phyloP scores from a whole-genome alignment of 1,140 invertebrate species.

The Acromyrmex charruanus region DNA sequence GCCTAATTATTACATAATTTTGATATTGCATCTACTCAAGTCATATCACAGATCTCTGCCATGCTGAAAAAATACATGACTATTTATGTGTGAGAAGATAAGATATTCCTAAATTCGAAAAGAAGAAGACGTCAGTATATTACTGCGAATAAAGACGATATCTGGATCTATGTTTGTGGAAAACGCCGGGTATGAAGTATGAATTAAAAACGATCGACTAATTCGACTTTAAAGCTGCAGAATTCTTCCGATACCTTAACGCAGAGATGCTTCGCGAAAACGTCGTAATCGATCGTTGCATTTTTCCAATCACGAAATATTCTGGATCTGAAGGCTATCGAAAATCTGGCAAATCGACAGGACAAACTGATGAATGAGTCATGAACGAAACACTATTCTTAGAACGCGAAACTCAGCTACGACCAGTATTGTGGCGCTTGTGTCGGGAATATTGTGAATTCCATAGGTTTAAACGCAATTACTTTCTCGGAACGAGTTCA shows the following conservation, averaged over 20 bases:
- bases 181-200: slow-evolving; percentile 22
- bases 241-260: slow-evolving; percentile 76
- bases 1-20: slow-evolving; percentile 48
- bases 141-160: background rate
- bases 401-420: slow-evolving; percentile 11
- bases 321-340: background rate
- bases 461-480: background rate
- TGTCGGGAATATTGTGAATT: background rate
- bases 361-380: slow-evolving; percentile 3
- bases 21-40: background rate
- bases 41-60: slow-evolving; percentile 4
- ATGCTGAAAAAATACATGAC: background rate
- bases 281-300: slow-evolving; percentile 77
- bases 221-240: background rate
- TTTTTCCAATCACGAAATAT: slow-evolving; percentile 65
- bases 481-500: background rate
- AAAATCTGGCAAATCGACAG: slow-evolving; percentile 17
- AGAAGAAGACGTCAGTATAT: background rate
- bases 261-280: slow-evolving; percentile 81
- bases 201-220: background rate
- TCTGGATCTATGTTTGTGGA: background rate
- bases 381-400: slow-evolving; percentile 38
- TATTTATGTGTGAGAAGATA: background rate
- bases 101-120: background rate
- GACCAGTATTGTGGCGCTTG: background rate